Percentiles rank a stretch among this genome's conserved stretches.
Conservation (phyloP, 2,113 vertebrate genomes). For the Ariopsis seemanni region DNA sequence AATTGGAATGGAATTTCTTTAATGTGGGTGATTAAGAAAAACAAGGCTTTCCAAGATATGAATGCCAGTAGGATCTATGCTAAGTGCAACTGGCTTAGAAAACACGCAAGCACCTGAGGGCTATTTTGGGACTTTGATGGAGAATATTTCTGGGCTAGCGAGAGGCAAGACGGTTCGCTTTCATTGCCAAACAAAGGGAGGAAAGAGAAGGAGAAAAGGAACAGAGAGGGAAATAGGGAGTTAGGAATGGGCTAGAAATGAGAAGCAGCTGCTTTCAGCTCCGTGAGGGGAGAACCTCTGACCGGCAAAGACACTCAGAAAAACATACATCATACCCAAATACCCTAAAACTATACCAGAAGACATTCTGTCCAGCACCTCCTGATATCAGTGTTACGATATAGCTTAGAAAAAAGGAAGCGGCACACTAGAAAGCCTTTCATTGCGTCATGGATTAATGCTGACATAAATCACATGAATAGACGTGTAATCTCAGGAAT, state of each 20-base stretch:
- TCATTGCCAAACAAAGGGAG: constrained; percentile 50
- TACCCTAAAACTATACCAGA: neutral
- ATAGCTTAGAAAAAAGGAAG: neutral
- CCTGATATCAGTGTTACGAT: neutral
- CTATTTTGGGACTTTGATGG: constrained; percentile 68
- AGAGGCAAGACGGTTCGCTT: constrained; percentile 63
- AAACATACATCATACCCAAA: neutral
- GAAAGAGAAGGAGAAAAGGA: neutral
- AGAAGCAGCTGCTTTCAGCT: constrained; percentile 66
- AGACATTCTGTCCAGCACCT: neutral
- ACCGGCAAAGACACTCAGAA: constrained; percentile 2
- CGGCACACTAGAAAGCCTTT: neutral
- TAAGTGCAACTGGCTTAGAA: constrained; percentile 42
- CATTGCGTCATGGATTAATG: too few relatives aligned
- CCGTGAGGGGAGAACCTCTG: constrained; percentile 25
- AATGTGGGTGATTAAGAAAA: constrained; percentile 54
- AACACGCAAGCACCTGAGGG: constrained; percentile 59
- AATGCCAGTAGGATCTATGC: constrained; percentile 43
- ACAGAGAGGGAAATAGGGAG: constrained; percentile 33
- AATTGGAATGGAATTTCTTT: constrained; percentile 53
- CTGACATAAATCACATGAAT: neutral
- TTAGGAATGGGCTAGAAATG: constrained; percentile 54
- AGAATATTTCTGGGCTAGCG: constrained; percentile 59
- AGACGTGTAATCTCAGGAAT: neutral
- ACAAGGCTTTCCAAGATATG: constrained; percentile 49